phyloP scores from a whole-genome alignment of 92 coral and sea anemone genomes.

The Siderastrea radians region DNA sequence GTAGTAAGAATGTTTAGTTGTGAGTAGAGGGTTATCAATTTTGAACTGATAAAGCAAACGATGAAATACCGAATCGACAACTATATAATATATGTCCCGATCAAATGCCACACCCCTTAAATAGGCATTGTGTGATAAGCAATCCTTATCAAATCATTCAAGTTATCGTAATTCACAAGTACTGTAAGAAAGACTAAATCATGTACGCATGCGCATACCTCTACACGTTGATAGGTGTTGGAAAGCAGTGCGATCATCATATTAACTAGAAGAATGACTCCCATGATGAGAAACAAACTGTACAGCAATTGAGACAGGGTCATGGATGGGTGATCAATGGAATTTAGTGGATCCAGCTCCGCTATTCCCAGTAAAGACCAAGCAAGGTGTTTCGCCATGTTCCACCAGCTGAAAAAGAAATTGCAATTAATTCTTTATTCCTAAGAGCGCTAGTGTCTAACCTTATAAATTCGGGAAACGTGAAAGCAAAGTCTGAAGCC shows the following conservation, averaged over 20 bases:
- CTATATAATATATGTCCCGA: too few relatives aligned
- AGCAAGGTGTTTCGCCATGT: conserved; percentile 5
- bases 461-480: too few relatives aligned
- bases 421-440: not conserved
- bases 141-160: too few relatives aligned
- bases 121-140: too few relatives aligned
- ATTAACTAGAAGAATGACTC: conserved; percentile 36
- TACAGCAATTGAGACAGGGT: conserved; percentile 25
- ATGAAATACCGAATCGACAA: too few relatives aligned
- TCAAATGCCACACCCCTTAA: too few relatives aligned
- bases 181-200: too few relatives aligned
- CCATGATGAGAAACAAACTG: conserved; percentile 31
- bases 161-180: too few relatives aligned
- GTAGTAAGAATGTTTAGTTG: too few relatives aligned
- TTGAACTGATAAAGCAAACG: too few relatives aligned
- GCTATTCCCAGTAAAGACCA: conserved; percentile 43
- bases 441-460: not conserved
- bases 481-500: not conserved
- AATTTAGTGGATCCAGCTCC: not conserved
- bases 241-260: conserved; percentile 58
- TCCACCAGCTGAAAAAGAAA: conserved; percentile 49
- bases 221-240: conserved; percentile 48
- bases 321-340: conserved; percentile 6
- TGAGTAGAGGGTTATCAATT: too few relatives aligned
- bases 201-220: conserved; percentile 8